Evolutionary conservation across 2,888 invertebrate genomes (phyloP).

Genomic region (Incurvaria masculella): DNA sequence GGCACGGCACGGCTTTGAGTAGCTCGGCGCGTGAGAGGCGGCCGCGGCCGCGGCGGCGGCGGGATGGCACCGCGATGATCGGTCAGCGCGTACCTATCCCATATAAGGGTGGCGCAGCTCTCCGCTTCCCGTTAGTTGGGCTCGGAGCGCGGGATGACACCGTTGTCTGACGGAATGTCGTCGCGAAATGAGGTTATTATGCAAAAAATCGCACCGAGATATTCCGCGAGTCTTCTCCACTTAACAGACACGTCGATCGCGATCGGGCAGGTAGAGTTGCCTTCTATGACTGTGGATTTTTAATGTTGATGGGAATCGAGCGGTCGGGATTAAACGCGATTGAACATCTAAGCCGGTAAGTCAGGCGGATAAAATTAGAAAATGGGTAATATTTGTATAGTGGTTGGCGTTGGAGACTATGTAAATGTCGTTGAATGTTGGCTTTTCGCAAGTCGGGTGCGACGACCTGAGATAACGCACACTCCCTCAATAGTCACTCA

Average conservation of each 20-base stretch:
- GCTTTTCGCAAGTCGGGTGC: no score
- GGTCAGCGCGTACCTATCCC: constrained; percentile 28
- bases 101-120: constrained; percentile 35
- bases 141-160: constrained; percentile 24
- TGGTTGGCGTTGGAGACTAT: no score
- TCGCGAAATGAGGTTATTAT: constrained; percentile 11
- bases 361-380: neutral
- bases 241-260: neutral
- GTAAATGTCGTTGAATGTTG: no score
- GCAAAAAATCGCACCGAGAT: constrained; percentile 4
- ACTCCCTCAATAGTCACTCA: no score
- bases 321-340: no score
- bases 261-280: neutral
- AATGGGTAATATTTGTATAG: neutral
- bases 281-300: neutral
- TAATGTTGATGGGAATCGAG: neutral
- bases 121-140: constrained; percentile 38
- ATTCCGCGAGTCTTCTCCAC: constrained; percentile 1
- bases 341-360: neutral
- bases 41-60: neutral
- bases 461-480: no score
- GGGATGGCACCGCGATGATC: constrained; percentile 9
- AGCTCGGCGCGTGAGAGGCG: neutral
- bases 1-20: neutral
- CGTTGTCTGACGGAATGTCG: constrained; percentile 32